These are phyloP conservation scores for Carcinoscorpius rotundicauda DNA, from an alignment of 1,140 invertebrate genomes.

Conservation along the genomic window DNA sequence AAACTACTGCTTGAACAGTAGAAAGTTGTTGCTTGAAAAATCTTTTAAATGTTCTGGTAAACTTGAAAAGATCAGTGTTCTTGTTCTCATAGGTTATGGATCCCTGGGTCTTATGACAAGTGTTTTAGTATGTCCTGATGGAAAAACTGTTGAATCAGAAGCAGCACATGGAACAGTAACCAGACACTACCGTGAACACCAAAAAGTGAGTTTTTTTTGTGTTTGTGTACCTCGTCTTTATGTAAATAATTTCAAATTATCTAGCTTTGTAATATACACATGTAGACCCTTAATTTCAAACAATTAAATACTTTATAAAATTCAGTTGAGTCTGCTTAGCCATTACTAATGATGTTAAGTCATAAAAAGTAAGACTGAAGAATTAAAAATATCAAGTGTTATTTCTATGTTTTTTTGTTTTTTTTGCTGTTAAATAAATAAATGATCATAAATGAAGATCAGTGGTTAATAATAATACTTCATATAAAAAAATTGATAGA, in stretches of 20 bases:
- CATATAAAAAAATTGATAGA: no score
- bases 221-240: neutral
- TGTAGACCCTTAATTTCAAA: neutral
- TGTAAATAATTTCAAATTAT: neutral
- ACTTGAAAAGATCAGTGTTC: neutral
- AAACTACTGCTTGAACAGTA: no score
- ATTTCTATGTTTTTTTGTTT: no score
- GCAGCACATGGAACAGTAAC: slow-evolving; percentile 87
- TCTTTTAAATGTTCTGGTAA: no score
- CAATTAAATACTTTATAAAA: no score
- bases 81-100: slow-evolving; percentile 33
- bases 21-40: slow-evolving; percentile 19
- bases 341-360: no score
- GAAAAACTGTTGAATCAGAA: slow-evolving; percentile 78
- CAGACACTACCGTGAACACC: slow-evolving; percentile 69
- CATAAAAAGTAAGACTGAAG: no score
- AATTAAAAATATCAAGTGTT: no score
- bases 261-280: neutral
- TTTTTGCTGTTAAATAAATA: no score
- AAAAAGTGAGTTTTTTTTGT: slow-evolving; percentile 48
- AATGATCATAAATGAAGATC: no score
- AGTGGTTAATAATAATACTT: no score
- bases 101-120: slow-evolving; percentile 85
- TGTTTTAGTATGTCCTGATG: slow-evolving; percentile 79
- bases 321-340: no score